phyloP scores from a whole-genome alignment of 2,797 vertebrate species.

The Sphenodon punctatus region DNA sequence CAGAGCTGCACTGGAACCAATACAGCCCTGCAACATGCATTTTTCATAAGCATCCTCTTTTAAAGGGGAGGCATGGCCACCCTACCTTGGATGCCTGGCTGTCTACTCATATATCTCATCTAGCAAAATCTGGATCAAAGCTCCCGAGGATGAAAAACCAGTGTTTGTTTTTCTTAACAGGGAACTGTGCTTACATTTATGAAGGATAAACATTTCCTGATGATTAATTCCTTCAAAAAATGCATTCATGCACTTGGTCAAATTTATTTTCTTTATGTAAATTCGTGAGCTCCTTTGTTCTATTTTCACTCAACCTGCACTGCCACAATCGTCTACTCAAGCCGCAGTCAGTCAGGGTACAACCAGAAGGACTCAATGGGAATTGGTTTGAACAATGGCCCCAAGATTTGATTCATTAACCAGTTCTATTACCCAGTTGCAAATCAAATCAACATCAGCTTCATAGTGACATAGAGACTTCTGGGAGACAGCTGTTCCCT shows the following conservation, averaged over 20 bases:
- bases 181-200: background rate
- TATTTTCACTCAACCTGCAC: background rate
- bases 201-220: background rate
- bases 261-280: background rate
- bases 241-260: background rate
- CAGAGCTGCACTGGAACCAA: too few relatives aligned
- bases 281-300: background rate
- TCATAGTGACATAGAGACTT: fast-evolving
- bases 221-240: background rate
- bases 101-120: background rate
- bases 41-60: too few relatives aligned
- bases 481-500: background rate
- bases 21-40: too few relatives aligned
- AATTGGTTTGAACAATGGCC: background rate
- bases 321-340: background rate
- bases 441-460: background rate
- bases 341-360: background rate
- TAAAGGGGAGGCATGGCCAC: too few relatives aligned
- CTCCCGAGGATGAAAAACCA: too few relatives aligned
- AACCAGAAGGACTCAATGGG: background rate
- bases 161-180: background rate
- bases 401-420: background rate
- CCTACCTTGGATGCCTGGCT: too few relatives aligned
- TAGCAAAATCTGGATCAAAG: too few relatives aligned
- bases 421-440: background rate